Conservation (phyloP, 2,113 vertebrate species). For the Chelonoidis abingdonii region DNA sequence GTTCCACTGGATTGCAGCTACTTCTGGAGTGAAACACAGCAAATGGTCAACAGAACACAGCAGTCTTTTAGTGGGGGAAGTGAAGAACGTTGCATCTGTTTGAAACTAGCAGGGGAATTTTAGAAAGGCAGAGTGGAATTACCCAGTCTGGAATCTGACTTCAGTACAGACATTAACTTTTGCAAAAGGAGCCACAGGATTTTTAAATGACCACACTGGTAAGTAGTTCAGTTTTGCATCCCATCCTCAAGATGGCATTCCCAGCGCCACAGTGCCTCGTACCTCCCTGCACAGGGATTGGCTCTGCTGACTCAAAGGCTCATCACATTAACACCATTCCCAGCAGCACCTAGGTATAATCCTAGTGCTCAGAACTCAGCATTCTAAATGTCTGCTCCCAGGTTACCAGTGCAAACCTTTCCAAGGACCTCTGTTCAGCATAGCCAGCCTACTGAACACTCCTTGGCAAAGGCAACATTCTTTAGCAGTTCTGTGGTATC, state of each 20-base stretch:
- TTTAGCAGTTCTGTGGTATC: neutral
- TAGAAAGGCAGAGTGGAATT: conserved; percentile 69
- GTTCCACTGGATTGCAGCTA: neutral
- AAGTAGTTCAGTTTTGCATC: conserved; percentile 34
- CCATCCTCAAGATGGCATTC: neutral
- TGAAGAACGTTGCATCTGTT: conserved; percentile 57
- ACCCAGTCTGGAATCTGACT: conserved; percentile 59
- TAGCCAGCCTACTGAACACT: neutral
- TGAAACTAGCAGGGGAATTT: conserved; percentile 71
- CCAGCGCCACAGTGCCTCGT: conserved; percentile 18
- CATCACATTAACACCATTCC: neutral
- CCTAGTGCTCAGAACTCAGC: neutral
- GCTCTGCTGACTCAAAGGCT: neutral
- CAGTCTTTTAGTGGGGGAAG: conserved; percentile 46
- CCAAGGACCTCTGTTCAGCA: neutral
- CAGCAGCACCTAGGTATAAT: neutral
- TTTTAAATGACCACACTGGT: neutral
- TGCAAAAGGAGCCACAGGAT: conserved; percentile 55
- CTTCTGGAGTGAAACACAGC: conserved; percentile 12
- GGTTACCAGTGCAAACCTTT: neutral
- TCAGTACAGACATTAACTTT: conserved; percentile 23
- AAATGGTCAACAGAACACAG: neutral
- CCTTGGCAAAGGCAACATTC: neutral
- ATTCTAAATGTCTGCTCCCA: rapidly evolving
- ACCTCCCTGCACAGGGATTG: neutral